phyloP scores from a whole-genome alignment of 2,797 vertebrate species.

The Taenioides sp. region DNA sequence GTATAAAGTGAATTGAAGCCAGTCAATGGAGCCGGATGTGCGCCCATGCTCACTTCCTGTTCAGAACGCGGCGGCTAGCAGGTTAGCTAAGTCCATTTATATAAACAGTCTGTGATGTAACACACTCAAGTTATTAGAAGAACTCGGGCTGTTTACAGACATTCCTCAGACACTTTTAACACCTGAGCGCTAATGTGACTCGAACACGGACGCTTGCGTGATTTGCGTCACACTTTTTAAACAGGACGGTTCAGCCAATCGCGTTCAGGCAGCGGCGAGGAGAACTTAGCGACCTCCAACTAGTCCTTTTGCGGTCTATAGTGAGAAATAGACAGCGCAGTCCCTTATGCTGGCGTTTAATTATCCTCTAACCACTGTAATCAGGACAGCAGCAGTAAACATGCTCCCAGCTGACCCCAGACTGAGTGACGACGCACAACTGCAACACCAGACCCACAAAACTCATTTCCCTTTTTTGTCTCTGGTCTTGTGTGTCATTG shows the following conservation, averaged over 20 bases:
- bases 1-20: too few species aligned
- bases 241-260: slow-evolving; percentile 35
- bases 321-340: slow-evolving; percentile 21
- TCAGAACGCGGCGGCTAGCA: too few species aligned
- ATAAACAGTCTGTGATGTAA: too few species aligned
- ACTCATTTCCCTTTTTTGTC: slow-evolving; percentile 68
- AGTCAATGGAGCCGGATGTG: too few species aligned
- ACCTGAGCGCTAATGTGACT: slow-evolving; percentile 60
- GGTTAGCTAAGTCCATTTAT: too few species aligned
- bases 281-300: too few species aligned
- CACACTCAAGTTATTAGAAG: too few species aligned
- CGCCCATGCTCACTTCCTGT: too few species aligned
- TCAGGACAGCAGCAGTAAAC: slow-evolving; percentile 38
- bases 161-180: slow-evolving; percentile 58
- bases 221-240: slow-evolving; percentile 32
- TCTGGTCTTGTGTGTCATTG: slow-evolving; percentile 36
- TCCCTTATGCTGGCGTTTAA: slow-evolving; percentile 41
- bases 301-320: neutral
- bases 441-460: slow-evolving; percentile 57
- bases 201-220: slow-evolving; percentile 42
- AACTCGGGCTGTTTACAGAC: slow-evolving; percentile 29
- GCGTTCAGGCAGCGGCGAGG: slow-evolving; percentile 7
- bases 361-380: slow-evolving; percentile 26
- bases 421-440: slow-evolving; percentile 50
- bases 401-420: slow-evolving; percentile 56